Base-by-base conservation (phyloP, 2,888 invertebrate genomes). In the Drosophila cognata region DNA sequence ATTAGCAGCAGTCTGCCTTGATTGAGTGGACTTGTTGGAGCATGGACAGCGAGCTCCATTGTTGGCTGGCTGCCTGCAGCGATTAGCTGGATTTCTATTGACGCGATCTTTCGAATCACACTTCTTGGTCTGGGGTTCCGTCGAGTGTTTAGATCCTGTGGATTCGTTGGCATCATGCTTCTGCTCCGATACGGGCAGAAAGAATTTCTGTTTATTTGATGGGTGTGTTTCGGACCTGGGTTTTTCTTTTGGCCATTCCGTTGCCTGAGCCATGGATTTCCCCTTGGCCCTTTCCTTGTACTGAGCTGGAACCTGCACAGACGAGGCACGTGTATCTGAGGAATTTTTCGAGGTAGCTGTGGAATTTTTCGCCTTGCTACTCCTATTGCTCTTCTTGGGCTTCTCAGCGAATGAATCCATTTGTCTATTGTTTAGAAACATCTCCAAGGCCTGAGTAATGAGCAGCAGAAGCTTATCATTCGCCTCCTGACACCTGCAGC, bases 401-500 rank as follows among this genome's bases (percentile, higher is more conserved):
- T 29, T 29, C 21, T 31, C 57, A 10, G 10, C 5, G 8, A 21
- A 21, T 16, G 6, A 4, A 8, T 38, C 2, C 16, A 1, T 4
- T 38, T 48, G 13, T 4, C n/a, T 43, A 0, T 48, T 46, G 25
- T 2, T 28, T 13, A 57, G 8, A 7, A 82, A 77, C 18, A 88
- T 57, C 52, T 84, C 71, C 1, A 84, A 48, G 0, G 83, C 70
- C 38, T 77, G 53, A 2, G 71, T 68, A 10, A 88, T 38, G 0
- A 88, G 58, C 16, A 7, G 29, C 2, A 82, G 38, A 11, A 84
- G 60, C 21, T 59, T 61, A 0, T 57, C 50, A 1, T 48, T 60
- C 2, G 48, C 2, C 3, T 68, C 62, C 10, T 25, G 33, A 0
- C 35, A 57, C 2, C 43, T 35, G 0, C 58, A 36, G 35, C 82